Conservation (phyloP, 2,888 invertebrate genomes). For the Acleris literana region DNA sequence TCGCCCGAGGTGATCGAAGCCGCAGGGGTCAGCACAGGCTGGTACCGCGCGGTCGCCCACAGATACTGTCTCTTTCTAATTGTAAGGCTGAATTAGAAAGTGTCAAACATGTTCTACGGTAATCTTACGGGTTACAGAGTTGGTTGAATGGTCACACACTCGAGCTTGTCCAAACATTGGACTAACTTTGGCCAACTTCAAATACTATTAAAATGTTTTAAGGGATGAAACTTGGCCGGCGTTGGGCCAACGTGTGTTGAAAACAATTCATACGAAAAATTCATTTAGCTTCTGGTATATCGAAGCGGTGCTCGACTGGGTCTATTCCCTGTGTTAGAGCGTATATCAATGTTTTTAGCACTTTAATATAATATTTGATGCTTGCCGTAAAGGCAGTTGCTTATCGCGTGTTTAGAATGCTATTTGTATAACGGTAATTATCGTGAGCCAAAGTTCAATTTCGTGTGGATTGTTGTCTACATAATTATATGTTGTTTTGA, state of each 20-base stretch:
- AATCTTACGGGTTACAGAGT: conserved; percentile 11
- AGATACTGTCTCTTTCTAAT: conserved; percentile 76
- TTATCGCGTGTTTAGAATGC: no score
- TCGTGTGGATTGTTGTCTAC: background rate
- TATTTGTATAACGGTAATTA: background rate
- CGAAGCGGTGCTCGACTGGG: background rate
- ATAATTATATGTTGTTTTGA: background rate
- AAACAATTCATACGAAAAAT: background rate
- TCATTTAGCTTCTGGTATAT: background rate
- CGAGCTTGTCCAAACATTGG: background rate
- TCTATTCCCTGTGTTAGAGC: no score
- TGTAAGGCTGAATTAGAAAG: conserved; percentile 82
- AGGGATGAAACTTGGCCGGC: background rate
- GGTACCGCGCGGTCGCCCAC: conserved; percentile 63
- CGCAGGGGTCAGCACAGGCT: conserved; percentile 9
- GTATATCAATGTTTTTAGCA: no score
- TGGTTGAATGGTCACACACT: conserved; percentile 11
- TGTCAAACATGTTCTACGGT: conserved; percentile 56
- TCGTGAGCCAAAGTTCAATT: background rate
- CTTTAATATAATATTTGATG: no score
- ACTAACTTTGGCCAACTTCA: background rate
- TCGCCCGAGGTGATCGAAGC: background rate
- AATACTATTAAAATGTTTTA: background rate
- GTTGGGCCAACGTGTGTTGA: background rate
- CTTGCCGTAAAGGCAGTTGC: no score